Percentiles rank a stretch among this genome's conserved stretches.
These are phyloP conservation scores for Brachyalestes nurse DNA, from an alignment of 2,797 vertebrate genomes.

Conservation along the genomic window DNA sequence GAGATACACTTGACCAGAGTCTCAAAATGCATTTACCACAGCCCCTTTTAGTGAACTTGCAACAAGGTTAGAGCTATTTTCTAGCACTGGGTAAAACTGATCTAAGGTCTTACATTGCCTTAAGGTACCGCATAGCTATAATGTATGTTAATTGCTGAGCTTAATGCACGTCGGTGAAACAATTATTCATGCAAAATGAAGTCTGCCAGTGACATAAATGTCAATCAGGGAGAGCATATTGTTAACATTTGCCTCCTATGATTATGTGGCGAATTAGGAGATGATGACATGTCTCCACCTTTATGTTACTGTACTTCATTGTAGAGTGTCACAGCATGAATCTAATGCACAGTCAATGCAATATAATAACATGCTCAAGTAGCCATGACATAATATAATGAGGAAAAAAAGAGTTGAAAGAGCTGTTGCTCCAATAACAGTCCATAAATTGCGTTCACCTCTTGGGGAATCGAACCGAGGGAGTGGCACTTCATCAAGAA, in stretches of 20 bases:
- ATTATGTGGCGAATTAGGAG: background rate
- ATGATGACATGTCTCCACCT: slow-evolving; percentile 1
- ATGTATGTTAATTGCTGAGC: slow-evolving; percentile 46
- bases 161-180: slow-evolving; percentile 28
- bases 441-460: slow-evolving; percentile 30
- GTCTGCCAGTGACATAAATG: slow-evolving; percentile 8
- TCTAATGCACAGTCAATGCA: background rate
- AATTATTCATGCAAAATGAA: slow-evolving; percentile 29
- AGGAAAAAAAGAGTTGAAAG: background rate
- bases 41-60: slow-evolving; percentile 14
- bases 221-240: slow-evolving; percentile 23
- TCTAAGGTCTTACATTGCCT: slow-evolving; percentile 35
- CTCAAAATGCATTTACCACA: slow-evolving; percentile 16
- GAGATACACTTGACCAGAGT: background rate
- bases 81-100: slow-evolving; percentile 16
- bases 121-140: slow-evolving; percentile 34
- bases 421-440: slow-evolving; percentile 31
- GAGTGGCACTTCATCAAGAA: slow-evolving; percentile 39
- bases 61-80: slow-evolving; percentile 15
- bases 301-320: background rate
- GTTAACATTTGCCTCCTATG: slow-evolving; percentile 11
- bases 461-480: slow-evolving; percentile 23
- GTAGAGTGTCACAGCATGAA: background rate
- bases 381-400: slow-evolving; percentile 22
- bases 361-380: slow-evolving; percentile 15